Conservation (phyloP, 37 sponge, comb jelly and placozoan genomes). For the Lycopodina hypogea region DNA sequence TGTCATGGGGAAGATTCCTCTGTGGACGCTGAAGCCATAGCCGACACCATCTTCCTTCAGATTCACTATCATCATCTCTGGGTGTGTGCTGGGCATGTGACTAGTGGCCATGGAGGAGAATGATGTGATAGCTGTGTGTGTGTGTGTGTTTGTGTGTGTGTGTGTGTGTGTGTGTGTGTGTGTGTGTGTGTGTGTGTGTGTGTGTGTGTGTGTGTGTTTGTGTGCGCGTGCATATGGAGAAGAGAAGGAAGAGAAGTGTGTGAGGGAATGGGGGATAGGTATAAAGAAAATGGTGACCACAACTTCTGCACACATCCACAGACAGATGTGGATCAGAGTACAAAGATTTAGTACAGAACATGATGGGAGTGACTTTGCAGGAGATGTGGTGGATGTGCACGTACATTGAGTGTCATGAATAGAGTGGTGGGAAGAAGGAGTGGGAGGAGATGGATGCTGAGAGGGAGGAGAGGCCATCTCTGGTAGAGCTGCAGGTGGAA, state of each 20-base stretch:
- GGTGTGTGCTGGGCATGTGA: constrained; percentile 41
- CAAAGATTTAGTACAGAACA: no score
- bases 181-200: constrained; percentile 27
- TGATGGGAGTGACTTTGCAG: background rate
- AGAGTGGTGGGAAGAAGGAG: constrained; percentile 15
- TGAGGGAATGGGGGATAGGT: constrained; percentile 1
- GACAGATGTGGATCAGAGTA: no score
- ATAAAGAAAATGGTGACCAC: no score
- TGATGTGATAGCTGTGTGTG: constrained; percentile 19
- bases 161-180: no score
- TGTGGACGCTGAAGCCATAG: constrained; percentile 65
- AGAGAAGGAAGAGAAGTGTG: background rate
- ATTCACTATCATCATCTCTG: constrained; percentile 63
- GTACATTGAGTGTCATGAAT: background rate
- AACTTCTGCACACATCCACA: no score
- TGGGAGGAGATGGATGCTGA: constrained; percentile 10
- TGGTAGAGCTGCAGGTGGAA: background rate
- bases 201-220: no score
- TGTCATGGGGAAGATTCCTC: constrained; percentile 40
- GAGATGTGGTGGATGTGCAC: constrained; percentile 1
- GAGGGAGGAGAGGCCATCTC: constrained; percentile 19
- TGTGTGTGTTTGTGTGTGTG: no score
- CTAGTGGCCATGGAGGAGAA: constrained; percentile 11
- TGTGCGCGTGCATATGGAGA: background rate
- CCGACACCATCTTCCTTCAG: constrained; percentile 67